Evolutionary conservation across 2,113 vertebrate genomes (phyloP).

Genomic region (Sebastes fasciatus): DNA sequence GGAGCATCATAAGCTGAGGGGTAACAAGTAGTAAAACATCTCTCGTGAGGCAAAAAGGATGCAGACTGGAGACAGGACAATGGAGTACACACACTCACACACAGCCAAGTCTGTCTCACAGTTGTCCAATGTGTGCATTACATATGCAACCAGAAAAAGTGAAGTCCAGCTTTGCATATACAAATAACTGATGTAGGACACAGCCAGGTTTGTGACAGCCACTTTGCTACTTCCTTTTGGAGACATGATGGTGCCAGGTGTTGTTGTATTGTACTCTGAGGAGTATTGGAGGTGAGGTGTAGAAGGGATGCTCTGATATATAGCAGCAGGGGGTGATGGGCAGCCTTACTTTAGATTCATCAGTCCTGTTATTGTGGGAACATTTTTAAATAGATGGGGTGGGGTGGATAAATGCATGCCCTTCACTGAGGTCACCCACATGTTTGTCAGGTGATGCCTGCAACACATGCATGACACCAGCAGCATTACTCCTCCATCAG

Average conservation of each 20-base stretch:
- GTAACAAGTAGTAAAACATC: neutral
- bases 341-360: neutral
- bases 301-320: conserved; percentile 15
- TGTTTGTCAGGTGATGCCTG: too few species aligned
- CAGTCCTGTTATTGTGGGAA: conserved; percentile 10
- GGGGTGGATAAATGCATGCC: conserved; percentile 38
- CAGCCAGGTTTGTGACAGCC: neutral
- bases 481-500: too few species aligned
- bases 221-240: neutral
- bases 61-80: neutral
- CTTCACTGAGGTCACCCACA: conserved; percentile 65
- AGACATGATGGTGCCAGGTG: neutral
- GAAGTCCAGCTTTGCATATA: neutral
- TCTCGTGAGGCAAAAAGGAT: neutral
- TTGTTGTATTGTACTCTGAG: neutral
- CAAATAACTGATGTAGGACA: neutral
- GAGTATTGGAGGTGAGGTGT: conserved; percentile 9
- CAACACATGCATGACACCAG: too few species aligned
- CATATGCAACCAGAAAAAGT: neutral
- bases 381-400: neutral
- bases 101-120: neutral
- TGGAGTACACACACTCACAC: neutral
- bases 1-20: neutral
- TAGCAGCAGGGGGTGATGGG: neutral
- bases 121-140: neutral